A percentile compares a stretch with the other conserved stretches of the same genome.
Conservation (phyloP, 2,888 invertebrate species). For the Lepidochrysops patricia region DNA sequence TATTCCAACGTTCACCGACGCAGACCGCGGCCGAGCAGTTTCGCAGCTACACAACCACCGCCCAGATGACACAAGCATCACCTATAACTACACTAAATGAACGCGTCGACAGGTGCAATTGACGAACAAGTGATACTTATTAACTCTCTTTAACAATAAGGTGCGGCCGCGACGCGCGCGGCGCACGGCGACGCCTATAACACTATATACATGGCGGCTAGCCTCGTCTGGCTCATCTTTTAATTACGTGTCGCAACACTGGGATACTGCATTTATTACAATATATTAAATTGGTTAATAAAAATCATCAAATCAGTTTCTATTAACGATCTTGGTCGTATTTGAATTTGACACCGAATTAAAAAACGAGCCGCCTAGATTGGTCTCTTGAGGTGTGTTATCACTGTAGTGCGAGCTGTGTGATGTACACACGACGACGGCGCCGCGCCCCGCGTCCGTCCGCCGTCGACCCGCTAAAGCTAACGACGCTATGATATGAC, state of each 20-base stretch:
- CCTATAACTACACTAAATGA: conserved; percentile 49
- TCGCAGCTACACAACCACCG: neutral
- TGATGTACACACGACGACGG: conserved; percentile 26
- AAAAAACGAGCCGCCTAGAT: neutral
- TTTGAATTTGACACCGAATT: neutral
- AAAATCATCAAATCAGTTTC: neutral
- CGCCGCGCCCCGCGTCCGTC: conserved; percentile 31
- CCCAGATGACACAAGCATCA: conserved; percentile 7
- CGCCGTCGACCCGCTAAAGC: conserved; percentile 36
- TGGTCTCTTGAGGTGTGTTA: neutral
- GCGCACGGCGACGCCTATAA: conserved; percentile 46
- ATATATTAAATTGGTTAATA: neutral
- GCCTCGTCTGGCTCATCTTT: conserved; percentile 22
- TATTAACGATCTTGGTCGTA: neutral
- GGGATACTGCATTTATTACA: neutral
- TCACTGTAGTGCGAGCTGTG: neutral
- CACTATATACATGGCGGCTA: conserved; percentile 45
- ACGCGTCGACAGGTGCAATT: conserved; percentile 69
- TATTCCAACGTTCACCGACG: neutral
- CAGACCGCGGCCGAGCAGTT: neutral
- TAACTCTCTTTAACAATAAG: conserved; percentile 66
- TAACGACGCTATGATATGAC: conserved; percentile 40
- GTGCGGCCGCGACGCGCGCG: conserved; percentile 32
- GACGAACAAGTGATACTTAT: conserved; percentile 72
- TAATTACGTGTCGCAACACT: neutral